Percentiles rank a stretch among this genome's conserved stretches.
Conservation (phyloP, 2,797 vertebrate species). For the Xenentodon cancila region DNA sequence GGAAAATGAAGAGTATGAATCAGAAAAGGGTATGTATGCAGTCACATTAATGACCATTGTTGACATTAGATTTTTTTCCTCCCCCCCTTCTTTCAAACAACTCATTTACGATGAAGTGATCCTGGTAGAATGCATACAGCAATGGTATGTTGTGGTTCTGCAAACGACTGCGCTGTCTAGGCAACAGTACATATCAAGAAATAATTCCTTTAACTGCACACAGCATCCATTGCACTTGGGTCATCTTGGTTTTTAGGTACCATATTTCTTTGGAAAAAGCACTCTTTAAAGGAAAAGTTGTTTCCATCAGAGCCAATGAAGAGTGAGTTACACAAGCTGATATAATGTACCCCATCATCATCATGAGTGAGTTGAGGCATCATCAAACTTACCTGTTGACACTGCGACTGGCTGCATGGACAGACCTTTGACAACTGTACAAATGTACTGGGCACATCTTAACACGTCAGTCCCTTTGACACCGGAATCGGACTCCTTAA, state of each 20-base stretch:
- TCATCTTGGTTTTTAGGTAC: conserved; percentile 7
- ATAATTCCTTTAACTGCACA: conserved; percentile 6
- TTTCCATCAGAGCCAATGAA: conserved; percentile 19
- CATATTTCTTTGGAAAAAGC: conserved; percentile 8
- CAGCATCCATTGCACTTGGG: conserved; percentile 7
- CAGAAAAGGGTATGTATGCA: conserved; percentile 95
- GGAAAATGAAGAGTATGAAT: conserved; percentile 93
- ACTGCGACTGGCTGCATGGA: conserved; percentile 20
- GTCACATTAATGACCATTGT: conserved; percentile 12
- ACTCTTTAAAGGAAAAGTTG: conserved; percentile 8
- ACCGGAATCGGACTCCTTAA: neutral
- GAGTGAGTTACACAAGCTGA: conserved; percentile 19
- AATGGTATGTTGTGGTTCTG: conserved; percentile 25
- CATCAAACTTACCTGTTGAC: conserved; percentile 5
- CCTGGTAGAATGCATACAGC: conserved; percentile 17
- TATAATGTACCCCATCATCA: conserved; percentile 18
- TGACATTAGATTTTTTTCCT: conserved; percentile 13
- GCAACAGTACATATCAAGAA: conserved; percentile 11
- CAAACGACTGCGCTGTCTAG: conserved; percentile 13
- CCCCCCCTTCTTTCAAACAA: conserved; percentile 30
- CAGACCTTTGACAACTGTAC: conserved; percentile 8
- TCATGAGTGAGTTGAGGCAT: conserved; percentile 15
- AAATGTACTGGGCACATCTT: conserved; percentile 8
- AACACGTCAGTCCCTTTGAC: conserved; percentile 2
- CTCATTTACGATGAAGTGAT: conserved; percentile 31